phyloP scores from a whole-genome alignment of 2,113 vertebrate species.

The Pampusana beccarii region DNA sequence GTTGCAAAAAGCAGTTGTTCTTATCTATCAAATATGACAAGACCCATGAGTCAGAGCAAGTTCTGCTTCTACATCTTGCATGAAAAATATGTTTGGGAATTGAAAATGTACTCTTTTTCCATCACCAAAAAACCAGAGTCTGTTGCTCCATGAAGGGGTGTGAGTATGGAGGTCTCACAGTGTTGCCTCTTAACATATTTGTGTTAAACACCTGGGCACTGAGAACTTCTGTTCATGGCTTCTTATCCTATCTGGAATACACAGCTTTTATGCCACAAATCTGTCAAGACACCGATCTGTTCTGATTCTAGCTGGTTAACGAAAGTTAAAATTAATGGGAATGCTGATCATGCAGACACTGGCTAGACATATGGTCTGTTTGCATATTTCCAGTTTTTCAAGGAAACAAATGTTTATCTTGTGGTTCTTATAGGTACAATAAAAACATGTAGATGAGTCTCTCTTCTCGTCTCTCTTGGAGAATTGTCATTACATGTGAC shows the following conservation, averaged over 20 bases:
- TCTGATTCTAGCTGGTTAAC: not conserved
- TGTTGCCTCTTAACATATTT: not conserved
- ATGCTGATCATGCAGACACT: not conserved
- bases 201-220: not conserved
- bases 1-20: not conserved
- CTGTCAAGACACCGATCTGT: not conserved
- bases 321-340: not conserved
- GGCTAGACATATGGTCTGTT: not conserved
- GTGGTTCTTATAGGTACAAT: not conserved
- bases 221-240: not conserved
- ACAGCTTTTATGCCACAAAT: not conserved
- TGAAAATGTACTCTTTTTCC: not conserved
- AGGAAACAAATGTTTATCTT: not conserved
- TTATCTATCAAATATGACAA: not conserved
- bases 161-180: not conserved
- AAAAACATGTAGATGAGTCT: not conserved
- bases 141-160: not conserved
- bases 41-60: not conserved
- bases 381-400: not conserved
- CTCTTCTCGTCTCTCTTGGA: not conserved
- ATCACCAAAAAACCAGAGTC: not conserved
- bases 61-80: not conserved
- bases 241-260: not conserved
- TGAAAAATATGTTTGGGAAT: not conserved
- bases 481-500: rapidly evolving